Evolutionary conservation across 2,797 vertebrate species (phyloP), one percentile per base, ranked within the genome.

Genomic region (Rhinoraja longicauda): DNA sequence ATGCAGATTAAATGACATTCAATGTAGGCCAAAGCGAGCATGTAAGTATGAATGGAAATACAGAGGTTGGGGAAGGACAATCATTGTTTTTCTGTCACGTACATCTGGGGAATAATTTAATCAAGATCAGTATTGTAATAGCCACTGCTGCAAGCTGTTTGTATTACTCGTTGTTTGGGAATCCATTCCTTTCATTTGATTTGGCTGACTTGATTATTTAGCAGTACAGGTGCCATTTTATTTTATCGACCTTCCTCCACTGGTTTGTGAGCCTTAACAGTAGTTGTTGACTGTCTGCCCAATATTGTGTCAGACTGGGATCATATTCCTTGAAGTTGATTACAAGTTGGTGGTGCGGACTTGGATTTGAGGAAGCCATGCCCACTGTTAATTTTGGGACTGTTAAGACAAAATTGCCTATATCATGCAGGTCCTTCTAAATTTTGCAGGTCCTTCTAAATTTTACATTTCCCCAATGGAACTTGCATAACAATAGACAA

Each of bases 81-180:
- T 96, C 95, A 94, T 94, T 93, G 93, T 79, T 94, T 94, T 93
- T 95, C 94, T 94, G 73, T 94, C 93, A 94, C 92, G 91, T 93
- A 24, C 32, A 94, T 82, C 94, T 93, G 70, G 94, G 94, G 95
- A 95, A 93, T 95, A 94, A 95, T 96, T 95, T 95, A 95, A 95
- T 96, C 95, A 95, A 93, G 93, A 95, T 95, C 94, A 94, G 94
- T 96, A 93, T 95, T 96, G 94, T 95, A 94, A 93, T 94, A 93
- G 93, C 94, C 45, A 24, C 78, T 93, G 93, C 93, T 95, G 96
- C 95, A 96, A 95, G 94, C 95, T 96, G 96, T 96, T 97, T 93
- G 75, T 4, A 94, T 95, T 96, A 95, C 93, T 95, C 2, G 70
- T 24, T 91, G 90, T 13, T 53, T 45, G 17, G 36, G 39, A 73